These are phyloP conservation scores for Eupithecia vulgata DNA, from an alignment of 2,888 invertebrate species.

Conservation along the genomic window DNA sequence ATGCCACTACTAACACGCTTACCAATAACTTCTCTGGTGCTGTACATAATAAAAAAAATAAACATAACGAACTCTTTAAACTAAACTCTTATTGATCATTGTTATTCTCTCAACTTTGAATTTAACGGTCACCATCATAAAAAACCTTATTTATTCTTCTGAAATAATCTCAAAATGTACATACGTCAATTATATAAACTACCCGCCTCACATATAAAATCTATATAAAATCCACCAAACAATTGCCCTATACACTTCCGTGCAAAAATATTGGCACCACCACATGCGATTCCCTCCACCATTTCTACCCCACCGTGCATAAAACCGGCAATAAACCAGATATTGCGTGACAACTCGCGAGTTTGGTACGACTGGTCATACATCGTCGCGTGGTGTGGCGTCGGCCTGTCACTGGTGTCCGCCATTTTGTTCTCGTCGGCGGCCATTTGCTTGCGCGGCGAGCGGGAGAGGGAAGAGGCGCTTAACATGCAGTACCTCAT, in stretches of 20 bases:
- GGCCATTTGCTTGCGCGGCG: constrained; percentile 96
- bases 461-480: constrained; percentile 96
- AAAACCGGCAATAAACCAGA: constrained; percentile 84
- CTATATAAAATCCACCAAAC: no score
- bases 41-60: constrained; percentile 58
- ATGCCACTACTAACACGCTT: constrained; percentile 82
- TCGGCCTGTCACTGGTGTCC: constrained; percentile 94
- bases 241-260: neutral
- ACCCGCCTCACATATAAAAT: neutral
- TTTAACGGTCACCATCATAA: neutral
- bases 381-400: constrained; percentile 98
- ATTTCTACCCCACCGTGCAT: neutral
- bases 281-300: neutral
- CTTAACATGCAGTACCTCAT: constrained; percentile 99
- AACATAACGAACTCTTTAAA: constrained; percentile 12
- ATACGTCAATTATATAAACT: neutral
- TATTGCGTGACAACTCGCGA: constrained; percentile 93
- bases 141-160: neutral
- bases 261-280: constrained; percentile 1
- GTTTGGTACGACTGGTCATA: constrained; percentile 98
- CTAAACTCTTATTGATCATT: neutral
- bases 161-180: neutral
- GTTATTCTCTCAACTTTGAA: neutral
- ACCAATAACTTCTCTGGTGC: constrained; percentile 60
- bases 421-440: constrained; percentile 97